phyloP scores from a whole-genome alignment of 2,888 invertebrate species.

The Apomyelois bistriatella region DNA sequence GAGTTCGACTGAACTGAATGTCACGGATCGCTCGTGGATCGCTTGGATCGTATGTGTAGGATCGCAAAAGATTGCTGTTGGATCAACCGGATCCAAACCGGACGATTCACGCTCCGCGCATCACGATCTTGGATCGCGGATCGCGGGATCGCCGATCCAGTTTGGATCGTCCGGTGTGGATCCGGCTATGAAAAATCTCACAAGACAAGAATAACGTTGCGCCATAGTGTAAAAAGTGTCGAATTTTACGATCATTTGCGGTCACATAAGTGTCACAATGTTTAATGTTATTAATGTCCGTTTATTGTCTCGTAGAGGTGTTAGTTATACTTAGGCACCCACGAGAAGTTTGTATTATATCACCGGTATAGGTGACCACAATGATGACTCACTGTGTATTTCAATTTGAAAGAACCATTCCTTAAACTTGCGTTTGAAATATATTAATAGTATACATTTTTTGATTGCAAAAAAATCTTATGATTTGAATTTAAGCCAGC shows the following conservation, averaged over 20 bases:
- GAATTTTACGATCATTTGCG: slow-evolving; percentile 51
- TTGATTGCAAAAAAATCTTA: too few relatives aligned
- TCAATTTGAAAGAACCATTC: not conserved
- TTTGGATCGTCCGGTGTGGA: too few relatives aligned
- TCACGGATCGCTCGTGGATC: too few relatives aligned
- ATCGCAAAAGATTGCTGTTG: too few relatives aligned
- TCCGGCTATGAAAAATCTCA: slow-evolving; percentile 23
- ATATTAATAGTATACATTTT: too few relatives aligned
- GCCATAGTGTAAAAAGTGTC: slow-evolving; percentile 35
- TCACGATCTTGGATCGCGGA: too few relatives aligned
- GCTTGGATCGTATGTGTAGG: too few relatives aligned
- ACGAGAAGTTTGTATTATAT: not conserved
- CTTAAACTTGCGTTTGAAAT: not conserved
- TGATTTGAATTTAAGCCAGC: too few relatives aligned
- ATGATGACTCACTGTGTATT: not conserved
- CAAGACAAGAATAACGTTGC: slow-evolving; percentile 24
- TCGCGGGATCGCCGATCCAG: too few relatives aligned
- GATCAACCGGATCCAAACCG: too few relatives aligned
- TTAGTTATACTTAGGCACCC: slow-evolving; percentile 18
- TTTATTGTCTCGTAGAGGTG: slow-evolving; percentile 37
- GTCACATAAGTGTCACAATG: slow-evolving; percentile 45
- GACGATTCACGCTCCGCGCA: too few relatives aligned
- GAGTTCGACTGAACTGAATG: too few relatives aligned
- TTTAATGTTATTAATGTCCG: slow-evolving; percentile 41
- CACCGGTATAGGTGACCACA: not conserved